Conservation (phyloP, 2,797 vertebrate species). For the Microctenopoma stevenorrisi region DNA sequence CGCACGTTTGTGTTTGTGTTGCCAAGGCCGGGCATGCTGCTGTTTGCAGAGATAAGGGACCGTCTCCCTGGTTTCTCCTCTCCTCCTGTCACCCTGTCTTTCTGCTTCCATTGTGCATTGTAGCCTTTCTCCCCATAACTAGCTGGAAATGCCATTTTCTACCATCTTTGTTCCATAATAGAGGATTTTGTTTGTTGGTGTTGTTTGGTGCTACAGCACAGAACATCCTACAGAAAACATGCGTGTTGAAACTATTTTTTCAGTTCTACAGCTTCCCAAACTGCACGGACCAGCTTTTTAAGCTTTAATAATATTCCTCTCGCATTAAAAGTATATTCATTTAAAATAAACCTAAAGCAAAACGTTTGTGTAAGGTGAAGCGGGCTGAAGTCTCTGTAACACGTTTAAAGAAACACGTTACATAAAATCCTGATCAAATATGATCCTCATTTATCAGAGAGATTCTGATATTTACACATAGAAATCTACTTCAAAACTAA, state of each 20-base stretch:
- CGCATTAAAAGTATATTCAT: too few species aligned
- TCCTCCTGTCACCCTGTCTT: conserved; percentile 68
- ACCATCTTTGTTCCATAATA: conserved; percentile 47
- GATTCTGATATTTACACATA: too few species aligned
- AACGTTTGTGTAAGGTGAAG: too few species aligned
- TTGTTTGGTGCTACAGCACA: conserved; percentile 21
- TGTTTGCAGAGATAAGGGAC: conserved; percentile 81
- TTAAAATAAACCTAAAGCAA: too few species aligned
- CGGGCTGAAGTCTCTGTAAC: too few species aligned
- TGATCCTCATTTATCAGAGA: too few species aligned
- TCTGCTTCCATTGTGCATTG: conserved; percentile 69
- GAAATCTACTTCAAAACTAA: too few species aligned
- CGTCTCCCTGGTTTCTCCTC: conserved; percentile 66
- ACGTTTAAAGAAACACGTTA: too few species aligned
- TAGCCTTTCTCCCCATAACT: conserved; percentile 56
- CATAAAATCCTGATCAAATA: too few species aligned
- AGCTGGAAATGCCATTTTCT: conserved; percentile 56
- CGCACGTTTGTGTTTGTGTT: conserved; percentile 43
- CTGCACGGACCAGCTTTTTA: too few species aligned
- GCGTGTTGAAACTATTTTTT: conserved; percentile 8
- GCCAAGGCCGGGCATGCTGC: conserved; percentile 77
- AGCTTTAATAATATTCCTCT: too few species aligned
- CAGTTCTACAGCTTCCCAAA: too few species aligned
- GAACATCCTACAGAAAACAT: conserved; percentile 10
- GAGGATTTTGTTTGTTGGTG: conserved; percentile 24